These are phyloP conservation scores for Carettochelys insculpta DNA, from an alignment of 2,113 vertebrate species.

Conservation along the genomic window DNA sequence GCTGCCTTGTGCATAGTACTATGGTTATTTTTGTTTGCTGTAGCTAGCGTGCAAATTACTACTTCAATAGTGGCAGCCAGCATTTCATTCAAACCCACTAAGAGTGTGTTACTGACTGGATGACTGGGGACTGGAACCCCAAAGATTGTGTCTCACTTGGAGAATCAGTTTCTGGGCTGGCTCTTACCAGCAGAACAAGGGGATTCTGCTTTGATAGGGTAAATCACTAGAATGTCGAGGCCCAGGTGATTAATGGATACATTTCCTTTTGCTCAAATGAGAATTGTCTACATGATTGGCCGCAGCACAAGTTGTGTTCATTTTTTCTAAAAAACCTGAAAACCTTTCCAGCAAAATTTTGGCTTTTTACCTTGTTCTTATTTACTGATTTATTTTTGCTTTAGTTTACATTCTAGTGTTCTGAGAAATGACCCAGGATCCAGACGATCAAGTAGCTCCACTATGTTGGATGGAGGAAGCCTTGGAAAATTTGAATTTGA, in stretches of 20 bases:
- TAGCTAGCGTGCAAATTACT: neutral
- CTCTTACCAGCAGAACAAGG: neutral
- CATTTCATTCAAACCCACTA: neutral
- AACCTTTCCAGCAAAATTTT: neutral
- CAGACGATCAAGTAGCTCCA: slow-evolving; percentile 90
- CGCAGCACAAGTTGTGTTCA: neutral
- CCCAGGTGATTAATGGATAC: neutral
- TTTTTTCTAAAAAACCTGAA: neutral
- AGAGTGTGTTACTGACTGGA: neutral
- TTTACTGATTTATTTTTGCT: neutral
- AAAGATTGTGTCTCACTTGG: neutral
- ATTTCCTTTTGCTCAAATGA: neutral
- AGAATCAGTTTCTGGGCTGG: neutral
- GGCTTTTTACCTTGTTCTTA: neutral
- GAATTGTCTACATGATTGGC: neutral
- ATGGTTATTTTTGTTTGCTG: neutral
- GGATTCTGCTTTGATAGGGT: neutral
- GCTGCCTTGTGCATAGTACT: neutral
- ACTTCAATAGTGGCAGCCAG: neutral
- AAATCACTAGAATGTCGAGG: neutral
- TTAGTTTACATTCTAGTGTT: slow-evolving; percentile 91
- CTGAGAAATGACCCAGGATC: slow-evolving; percentile 86
- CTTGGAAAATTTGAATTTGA: slow-evolving; percentile 95
- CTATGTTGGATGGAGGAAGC: slow-evolving; percentile 85
- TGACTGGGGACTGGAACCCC: neutral